Evolutionary conservation across 1,140 invertebrate species (phyloP).

Genomic region (Zaprionus inermis): DNA sequence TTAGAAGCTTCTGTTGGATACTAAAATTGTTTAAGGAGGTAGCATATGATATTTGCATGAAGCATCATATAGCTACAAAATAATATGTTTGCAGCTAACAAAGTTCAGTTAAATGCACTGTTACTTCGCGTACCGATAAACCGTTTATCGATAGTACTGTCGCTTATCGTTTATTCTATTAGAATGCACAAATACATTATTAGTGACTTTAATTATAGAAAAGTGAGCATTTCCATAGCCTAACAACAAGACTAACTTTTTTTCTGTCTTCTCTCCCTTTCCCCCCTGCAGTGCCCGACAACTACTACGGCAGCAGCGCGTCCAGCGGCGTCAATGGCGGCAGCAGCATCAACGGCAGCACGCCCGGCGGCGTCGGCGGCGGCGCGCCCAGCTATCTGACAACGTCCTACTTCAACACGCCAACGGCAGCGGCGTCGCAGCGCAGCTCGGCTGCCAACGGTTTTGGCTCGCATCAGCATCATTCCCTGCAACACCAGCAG

Average conservation of each 20-base stretch:
- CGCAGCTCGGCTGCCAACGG: conserved; percentile 59
- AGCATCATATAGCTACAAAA: too few species aligned
- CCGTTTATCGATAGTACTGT: neutral
- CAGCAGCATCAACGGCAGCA: conserved; percentile 51
- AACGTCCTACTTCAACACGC: conserved; percentile 80
- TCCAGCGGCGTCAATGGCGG: conserved; percentile 54
- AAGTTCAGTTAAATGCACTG: too few species aligned
- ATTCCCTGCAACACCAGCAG: conserved; percentile 81
- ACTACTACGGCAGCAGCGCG: conserved; percentile 72
- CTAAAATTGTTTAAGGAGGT: too few species aligned
- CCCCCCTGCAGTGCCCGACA: conserved; percentile 73
- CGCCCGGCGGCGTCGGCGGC: conserved; percentile 25
- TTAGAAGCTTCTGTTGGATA: too few species aligned
- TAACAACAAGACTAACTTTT: neutral
- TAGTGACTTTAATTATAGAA: neutral
- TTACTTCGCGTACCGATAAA: neutral
- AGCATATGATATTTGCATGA: too few species aligned
- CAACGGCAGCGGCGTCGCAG: conserved; percentile 74
- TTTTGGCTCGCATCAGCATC: conserved; percentile 64
- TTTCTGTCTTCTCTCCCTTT: neutral
- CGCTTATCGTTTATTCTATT: neutral
- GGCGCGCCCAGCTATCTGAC: conserved; percentile 67
- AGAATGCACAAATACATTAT: neutral
- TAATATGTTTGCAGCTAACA: too few species aligned
- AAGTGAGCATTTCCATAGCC: neutral